Percentiles rank a stretch among this genome's conserved stretches.
These are phyloP conservation scores for Parnassius glacialis DNA, from an alignment of 2,888 invertebrate species.

Conservation along the genomic window DNA sequence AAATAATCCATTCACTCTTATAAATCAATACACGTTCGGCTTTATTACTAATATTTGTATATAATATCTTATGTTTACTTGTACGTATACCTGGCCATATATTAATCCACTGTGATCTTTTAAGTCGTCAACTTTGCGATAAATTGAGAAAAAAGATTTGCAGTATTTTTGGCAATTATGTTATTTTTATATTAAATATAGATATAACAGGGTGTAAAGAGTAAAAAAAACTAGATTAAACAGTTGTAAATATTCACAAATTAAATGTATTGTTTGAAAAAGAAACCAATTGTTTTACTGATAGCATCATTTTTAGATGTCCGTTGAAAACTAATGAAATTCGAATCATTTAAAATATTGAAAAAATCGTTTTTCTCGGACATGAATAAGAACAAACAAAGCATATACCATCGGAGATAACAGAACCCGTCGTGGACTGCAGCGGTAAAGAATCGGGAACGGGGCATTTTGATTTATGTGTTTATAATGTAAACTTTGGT, in stretches of 20 bases:
- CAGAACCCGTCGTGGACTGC: slow-evolving; percentile 24
- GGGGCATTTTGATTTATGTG: slow-evolving; percentile 34
- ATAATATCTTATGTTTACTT: slow-evolving; percentile 10
- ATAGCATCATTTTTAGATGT: neutral
- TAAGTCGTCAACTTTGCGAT: slow-evolving; percentile 21
- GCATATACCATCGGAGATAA: slow-evolving; percentile 24
- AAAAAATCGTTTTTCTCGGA: slow-evolving; percentile 24
- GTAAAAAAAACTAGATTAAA: slow-evolving; percentile 23
- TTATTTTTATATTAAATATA: slow-evolving; percentile 14
- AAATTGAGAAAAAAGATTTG: slow-evolving; percentile 5
- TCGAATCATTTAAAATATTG: slow-evolving; percentile 23
- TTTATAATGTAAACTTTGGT: slow-evolving; percentile 32
- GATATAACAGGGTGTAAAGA: slow-evolving; percentile 26
- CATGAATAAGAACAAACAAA: slow-evolving; percentile 32
- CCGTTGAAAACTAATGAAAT: slow-evolving; percentile 22
- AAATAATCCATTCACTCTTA: slow-evolving; percentile 8
- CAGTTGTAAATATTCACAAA: slow-evolving; percentile 51
- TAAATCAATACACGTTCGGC: neutral
- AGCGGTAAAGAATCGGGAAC: slow-evolving; percentile 25
- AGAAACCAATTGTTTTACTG: slow-evolving; percentile 23
- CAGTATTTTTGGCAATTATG: neutral
- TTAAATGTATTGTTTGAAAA: slow-evolving; percentile 57
- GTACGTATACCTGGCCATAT: slow-evolving; percentile 21
- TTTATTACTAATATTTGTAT: slow-evolving; percentile 14
- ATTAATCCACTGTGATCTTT: slow-evolving; percentile 21